phyloP scores from a whole-genome alignment of 1,140 invertebrate species.

The Choristoneura fumiferana region DNA sequence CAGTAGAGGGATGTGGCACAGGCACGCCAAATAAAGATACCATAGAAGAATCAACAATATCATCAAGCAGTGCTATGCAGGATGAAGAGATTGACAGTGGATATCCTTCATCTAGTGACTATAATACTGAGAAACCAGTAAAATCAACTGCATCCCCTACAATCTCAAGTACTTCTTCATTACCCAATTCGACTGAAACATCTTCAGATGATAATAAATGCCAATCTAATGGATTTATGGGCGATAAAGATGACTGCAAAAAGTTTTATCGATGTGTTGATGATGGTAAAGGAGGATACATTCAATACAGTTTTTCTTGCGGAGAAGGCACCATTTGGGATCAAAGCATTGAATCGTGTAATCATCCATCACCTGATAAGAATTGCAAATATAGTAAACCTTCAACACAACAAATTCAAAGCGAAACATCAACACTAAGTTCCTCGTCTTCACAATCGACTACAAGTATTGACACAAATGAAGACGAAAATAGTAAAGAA shows the following conservation, averaged over 20 bases:
- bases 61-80: background rate
- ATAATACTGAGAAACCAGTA: background rate
- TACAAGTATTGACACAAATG: background rate
- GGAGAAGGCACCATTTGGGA: conserved; percentile 82
- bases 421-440: background rate
- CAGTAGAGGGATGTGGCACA: conserved; percentile 60
- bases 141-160: conserved; percentile 41
- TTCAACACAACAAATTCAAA: background rate
- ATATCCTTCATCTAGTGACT: background rate
- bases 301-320: conserved; percentile 81
- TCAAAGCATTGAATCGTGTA: conserved; percentile 76
- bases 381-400: conserved; percentile 1
- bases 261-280: conserved; percentile 84
- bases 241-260: conserved; percentile 63
- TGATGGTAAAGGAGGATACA: conserved; percentile 78
- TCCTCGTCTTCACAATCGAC: background rate
- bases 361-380: conserved; percentile 24
- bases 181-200: conserved; percentile 17
- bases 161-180: conserved; percentile 22
- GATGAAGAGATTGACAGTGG: background rate
- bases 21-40: background rate
- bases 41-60: background rate
- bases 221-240: conserved; percentile 75
- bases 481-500: background rate
- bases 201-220: conserved; percentile 34